Evolutionary conservation across 2,888 invertebrate species (phyloP), one percentile per base, ranked within the genome.

Genomic region (Cheilosia scutellata): DNA sequence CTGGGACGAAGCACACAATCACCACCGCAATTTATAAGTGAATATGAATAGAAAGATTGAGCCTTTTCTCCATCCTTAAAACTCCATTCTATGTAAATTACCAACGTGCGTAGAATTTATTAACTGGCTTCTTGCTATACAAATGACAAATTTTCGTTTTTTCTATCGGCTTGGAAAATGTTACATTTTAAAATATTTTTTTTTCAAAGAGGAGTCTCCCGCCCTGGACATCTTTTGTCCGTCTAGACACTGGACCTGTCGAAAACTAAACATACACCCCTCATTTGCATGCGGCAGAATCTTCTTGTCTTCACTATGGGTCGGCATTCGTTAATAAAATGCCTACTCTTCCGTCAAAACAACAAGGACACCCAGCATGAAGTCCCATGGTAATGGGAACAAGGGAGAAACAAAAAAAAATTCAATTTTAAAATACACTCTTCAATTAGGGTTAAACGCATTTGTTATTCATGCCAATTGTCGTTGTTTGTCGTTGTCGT

Each of bases 31-130:
- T 31, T 53, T 31, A 33, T 58, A 72, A 72, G 72, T 74, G 53
- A 76, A 51, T 65, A 70, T 74, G 53, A 76, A 51, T 65, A 70
- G 20, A 49, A 37, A n/a, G 31, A 44, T 25, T 11, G 42, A 11
- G 44, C 40, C 11, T 5, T 40, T 40, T 3, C 47, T n/a, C 62
- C 25, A 66, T 66, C 66, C 68, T 66, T 62, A 76, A 76, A 76
- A 76, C 66, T 72, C 57, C 49, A 71, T 76, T 72, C 33, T 62
- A 86, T 77, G 80, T 57, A 86, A 82, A 86, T 86, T 44, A 42
- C 40, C 66, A 42, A 82, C 82, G 86, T 86, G 80, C 66, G 76
- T 62, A 5, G 72, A 86, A 86, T 77, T 62, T 80, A 76, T 72
- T 80, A 72, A 16, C 20, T 72, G 42, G 62, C 71, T 77, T 58